phyloP scores from a whole-genome alignment of 2,888 invertebrate genomes.

The Trissonchulus sp. region DNA sequence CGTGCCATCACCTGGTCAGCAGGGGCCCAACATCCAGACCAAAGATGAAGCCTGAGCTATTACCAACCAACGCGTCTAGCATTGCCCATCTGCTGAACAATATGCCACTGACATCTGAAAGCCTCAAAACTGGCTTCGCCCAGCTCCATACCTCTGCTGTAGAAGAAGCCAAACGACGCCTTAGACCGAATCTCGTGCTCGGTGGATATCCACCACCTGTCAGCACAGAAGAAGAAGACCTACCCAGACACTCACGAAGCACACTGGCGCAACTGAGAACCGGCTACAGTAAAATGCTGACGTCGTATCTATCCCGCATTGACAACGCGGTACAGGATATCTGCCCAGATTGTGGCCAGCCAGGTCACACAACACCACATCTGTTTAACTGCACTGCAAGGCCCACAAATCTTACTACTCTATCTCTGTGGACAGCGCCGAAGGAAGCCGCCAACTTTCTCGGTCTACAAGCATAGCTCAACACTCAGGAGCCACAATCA shows the following conservation, averaged over 20 bases:
- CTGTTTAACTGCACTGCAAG: too few species aligned
- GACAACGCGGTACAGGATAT: too few species aligned
- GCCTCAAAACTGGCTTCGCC: background rate
- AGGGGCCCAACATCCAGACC: background rate
- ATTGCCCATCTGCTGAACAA: constrained; percentile 10
- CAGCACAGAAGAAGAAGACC: constrained; percentile 11
- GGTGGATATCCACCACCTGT: background rate
- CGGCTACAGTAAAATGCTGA: too few species aligned
- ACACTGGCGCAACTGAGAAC: too few species aligned
- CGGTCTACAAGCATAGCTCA: constrained; percentile 5
- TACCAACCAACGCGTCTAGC: constrained; percentile 2
- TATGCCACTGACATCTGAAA: background rate
- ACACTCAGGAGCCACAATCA: constrained; percentile 13
- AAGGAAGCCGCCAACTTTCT: constrained; percentile 13
- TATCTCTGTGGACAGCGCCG: constrained; percentile 4
- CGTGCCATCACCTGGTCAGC: constrained; percentile 1
- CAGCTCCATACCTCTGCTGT: background rate
- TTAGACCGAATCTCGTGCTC: constrained; percentile 4
- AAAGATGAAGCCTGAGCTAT: constrained; percentile 1
- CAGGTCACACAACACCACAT: too few species aligned
- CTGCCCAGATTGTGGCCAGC: too few species aligned
- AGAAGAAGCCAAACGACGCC: constrained; percentile 6
- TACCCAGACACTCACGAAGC: background rate
- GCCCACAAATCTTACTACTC: background rate
- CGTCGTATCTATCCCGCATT: too few species aligned